phyloP scores from a whole-genome alignment of 1,140 invertebrate genomes.

The Rhynchophorus ferrugineus region DNA sequence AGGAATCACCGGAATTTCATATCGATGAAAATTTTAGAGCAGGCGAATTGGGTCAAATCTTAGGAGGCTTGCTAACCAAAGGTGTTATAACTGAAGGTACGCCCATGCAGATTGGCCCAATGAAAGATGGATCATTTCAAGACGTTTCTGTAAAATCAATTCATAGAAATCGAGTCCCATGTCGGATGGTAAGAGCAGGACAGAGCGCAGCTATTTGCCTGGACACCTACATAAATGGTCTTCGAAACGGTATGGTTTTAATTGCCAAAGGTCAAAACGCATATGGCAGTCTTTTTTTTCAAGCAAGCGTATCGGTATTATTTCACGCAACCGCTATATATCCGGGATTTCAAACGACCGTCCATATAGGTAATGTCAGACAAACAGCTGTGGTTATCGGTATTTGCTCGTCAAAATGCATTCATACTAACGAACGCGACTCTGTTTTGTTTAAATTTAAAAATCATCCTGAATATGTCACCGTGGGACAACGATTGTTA shows the following conservation, averaged over 20 bases:
- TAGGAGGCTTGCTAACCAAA: constrained; percentile 77
- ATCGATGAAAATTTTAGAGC: constrained; percentile 88
- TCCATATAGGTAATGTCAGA: constrained; percentile 90
- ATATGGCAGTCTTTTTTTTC: constrained; percentile 39
- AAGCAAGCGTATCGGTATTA: constrained; percentile 80
- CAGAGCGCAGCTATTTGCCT: constrained; percentile 88
- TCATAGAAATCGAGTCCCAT: constrained; percentile 85
- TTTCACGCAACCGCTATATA: constrained; percentile 78
- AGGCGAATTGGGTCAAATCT: constrained; percentile 71
- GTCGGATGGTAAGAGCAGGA: constrained; percentile 76
- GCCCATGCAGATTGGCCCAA: constrained; percentile 65
- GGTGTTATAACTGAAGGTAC: constrained; percentile 83
- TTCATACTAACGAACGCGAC: constrained; percentile 77
- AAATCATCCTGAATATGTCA: constrained; percentile 85
- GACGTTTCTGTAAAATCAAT: constrained; percentile 74
- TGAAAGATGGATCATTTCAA: constrained; percentile 74
- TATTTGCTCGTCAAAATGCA: constrained; percentile 49
- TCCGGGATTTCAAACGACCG: constrained; percentile 85
- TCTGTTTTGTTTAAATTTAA: constrained; percentile 84
- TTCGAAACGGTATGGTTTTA: constrained; percentile 81
- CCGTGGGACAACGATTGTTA: constrained; percentile 75
- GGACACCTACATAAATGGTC: constrained; percentile 46
- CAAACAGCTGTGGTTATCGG: constrained; percentile 85
- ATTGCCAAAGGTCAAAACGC: constrained; percentile 40
- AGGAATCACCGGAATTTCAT: constrained; percentile 78